A percentile compares a stretch with the other conserved stretches of the same genome.
These are phyloP conservation scores for Ptilodon capucinus DNA, from an alignment of 2,888 invertebrate species.

Conservation along the genomic window DNA sequence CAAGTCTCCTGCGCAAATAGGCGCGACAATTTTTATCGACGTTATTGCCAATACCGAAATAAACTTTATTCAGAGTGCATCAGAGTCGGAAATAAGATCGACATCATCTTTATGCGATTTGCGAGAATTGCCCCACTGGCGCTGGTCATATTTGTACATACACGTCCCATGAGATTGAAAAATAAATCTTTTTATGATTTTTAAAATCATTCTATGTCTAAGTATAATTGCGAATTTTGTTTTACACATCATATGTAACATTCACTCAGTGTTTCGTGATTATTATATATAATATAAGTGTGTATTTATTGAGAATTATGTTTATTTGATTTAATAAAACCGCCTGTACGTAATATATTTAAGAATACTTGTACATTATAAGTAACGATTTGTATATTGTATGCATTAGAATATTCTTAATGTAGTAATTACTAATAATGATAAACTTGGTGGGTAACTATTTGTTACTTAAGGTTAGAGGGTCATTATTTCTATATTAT, in stretches of 20 bases:
- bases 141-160: too few species aligned
- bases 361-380: neutral
- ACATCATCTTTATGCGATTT: too few species aligned
- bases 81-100: too few species aligned
- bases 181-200: too few species aligned
- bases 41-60: too few species aligned
- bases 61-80: too few species aligned
- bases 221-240: too few species aligned
- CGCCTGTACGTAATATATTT: constrained; percentile 21
- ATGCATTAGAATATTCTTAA: neutral
- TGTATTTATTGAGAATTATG: constrained; percentile 2
- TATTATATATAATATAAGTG: neutral
- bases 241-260: neutral
- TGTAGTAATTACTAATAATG: neutral
- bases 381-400: neutral
- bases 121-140: too few species aligned
- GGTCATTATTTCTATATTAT: too few species aligned
- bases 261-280: neutral
- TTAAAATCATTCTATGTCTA: neutral
- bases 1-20: too few species aligned
- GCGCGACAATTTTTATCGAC: too few species aligned
- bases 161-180: neutral
- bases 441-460: neutral
- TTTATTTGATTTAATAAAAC: constrained; percentile 19
- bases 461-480: too few species aligned